A percentile compares a stretch with the other conserved stretches of the same genome.
Evolutionary conservation across 2,888 invertebrate species (phyloP).

Genomic region (Drosophila phalerata): DNA sequence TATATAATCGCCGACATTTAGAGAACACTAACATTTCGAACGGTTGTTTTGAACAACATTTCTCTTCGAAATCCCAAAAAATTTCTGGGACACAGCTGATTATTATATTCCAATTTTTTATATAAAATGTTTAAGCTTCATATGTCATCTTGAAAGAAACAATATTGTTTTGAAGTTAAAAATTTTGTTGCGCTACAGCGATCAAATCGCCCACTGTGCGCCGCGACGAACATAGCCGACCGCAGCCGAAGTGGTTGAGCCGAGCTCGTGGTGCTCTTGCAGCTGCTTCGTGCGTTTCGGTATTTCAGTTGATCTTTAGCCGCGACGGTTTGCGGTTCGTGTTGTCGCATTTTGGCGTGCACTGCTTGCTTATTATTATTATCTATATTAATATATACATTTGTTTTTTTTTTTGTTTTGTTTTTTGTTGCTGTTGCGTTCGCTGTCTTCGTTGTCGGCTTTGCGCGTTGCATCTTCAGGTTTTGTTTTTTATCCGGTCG

Average conservation of each 20-base stretch:
- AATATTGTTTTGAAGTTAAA: not conserved
- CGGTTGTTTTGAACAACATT: too few relatives aligned
- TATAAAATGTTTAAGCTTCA: too few relatives aligned
- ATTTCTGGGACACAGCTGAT: too few relatives aligned
- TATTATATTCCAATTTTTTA: too few relatives aligned
- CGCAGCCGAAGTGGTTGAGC: conserved; percentile 5
- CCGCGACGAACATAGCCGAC: conserved; percentile 7
- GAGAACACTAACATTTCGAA: too few relatives aligned
- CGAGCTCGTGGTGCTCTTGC: conserved; percentile 21
- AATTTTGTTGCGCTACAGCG: not conserved
- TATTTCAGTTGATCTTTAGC: conserved; percentile 64
- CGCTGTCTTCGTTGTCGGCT: conserved; percentile 20
- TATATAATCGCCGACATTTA: too few relatives aligned
- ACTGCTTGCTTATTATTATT: conserved; percentile 10
- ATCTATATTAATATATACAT: not conserved
- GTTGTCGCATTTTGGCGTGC: conserved; percentile 5
- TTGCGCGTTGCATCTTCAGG: conserved; percentile 43
- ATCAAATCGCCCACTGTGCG: not conserved
- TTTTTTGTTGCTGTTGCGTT: conserved; percentile 1
- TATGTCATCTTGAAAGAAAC: too few relatives aligned
- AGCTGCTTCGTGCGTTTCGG: conserved; percentile 17
- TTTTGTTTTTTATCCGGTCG: conserved; percentile 24
- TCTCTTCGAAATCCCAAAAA: too few relatives aligned
- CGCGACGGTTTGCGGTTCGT: conserved; percentile 51
- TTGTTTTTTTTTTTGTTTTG: too few relatives aligned